Evolutionary conservation across 2,888 invertebrate species (phyloP), one percentile per base, ranked within the genome.

Genomic region (Melanostoma mellinum): DNA sequence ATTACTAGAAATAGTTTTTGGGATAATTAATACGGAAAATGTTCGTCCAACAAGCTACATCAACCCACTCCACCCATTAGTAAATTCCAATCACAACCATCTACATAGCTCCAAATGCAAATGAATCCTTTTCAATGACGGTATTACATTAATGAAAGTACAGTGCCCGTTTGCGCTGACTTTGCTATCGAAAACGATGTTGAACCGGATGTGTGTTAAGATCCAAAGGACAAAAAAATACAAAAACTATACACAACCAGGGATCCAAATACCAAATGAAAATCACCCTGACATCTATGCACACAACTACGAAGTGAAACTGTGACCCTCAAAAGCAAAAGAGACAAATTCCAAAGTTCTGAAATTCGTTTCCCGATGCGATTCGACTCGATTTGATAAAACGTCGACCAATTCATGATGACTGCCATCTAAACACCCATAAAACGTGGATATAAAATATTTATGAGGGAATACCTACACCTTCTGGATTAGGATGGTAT

Each of bases 391-490:
- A 67, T 78, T 71, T 78, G 78, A 78, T 72, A 20, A 78, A 78
- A 78, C 72, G 78, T 67, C 78, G 65, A 72, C 78, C 78, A 78
- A 78, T 78, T 78, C 78, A 78, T 78, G 76, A 77, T 71, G 76
- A 77, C 76, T 77, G 69, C 71, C 76, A 52, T 67, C 78, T 78
- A 78, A 78, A 72, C 78, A 78, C 58, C 78, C 71, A 78, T 78
- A 78, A 78, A 78, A 72, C 72, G 65, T 72, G 20, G 78, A 67
- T 78, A 78, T 72, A 67, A 78, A 72, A 72, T 78, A 71, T 72
- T 78, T 78, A 78, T 78, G 67, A 78, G 78, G 42, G 72, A 72
- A 58, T 20, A 20, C 20, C 20, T 65, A 78, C 78, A 78, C 78
- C 78, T 78, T 78, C 72, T 72, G 72, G 72, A 78, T 78, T 72